A percentile compares a stretch with the other conserved stretches of the same genome.
Conservation (phyloP, 2,797 vertebrate genomes). For the Aeoliscus strigatus region DNA sequence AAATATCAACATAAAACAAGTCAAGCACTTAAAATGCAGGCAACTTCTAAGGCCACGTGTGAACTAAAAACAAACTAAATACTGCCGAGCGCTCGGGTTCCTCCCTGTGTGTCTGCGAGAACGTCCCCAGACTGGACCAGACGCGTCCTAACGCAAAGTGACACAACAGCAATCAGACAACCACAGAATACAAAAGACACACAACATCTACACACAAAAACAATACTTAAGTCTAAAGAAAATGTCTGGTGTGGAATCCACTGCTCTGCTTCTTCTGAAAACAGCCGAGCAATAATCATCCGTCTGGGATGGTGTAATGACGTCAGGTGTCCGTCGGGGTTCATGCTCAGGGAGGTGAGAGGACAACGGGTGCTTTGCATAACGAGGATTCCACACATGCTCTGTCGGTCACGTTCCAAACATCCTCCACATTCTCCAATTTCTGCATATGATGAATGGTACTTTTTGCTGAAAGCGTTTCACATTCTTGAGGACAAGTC, state of each 20-base stretch:
- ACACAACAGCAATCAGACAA: too few relatives aligned
- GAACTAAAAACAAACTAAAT: constrained; percentile 71
- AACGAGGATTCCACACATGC: constrained; percentile 34
- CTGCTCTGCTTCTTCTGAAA: too few relatives aligned
- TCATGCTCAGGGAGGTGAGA: too few relatives aligned
- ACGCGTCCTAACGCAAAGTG: too few relatives aligned
- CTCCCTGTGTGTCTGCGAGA: constrained; percentile 23
- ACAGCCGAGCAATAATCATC: too few relatives aligned
- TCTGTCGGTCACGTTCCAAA: constrained; percentile 19
- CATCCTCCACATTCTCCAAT: constrained; percentile 25
- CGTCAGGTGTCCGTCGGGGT: too few relatives aligned
- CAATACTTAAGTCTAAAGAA: too few relatives aligned
- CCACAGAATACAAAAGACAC: too few relatives aligned
- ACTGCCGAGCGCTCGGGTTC: constrained; percentile 35
- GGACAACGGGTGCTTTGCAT: too few relatives aligned
- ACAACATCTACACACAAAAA: too few relatives aligned
- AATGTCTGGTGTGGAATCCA: too few relatives aligned
- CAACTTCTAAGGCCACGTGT: constrained; percentile 79
- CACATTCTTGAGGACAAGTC: constrained; percentile 65
- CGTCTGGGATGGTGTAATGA: too few relatives aligned
- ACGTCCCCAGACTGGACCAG: constrained; percentile 42
- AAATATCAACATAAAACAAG: constrained; percentile 60
- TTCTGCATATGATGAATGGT: constrained; percentile 28
- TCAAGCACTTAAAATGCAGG: constrained; percentile 71
- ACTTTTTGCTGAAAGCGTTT: constrained; percentile 50